Base-by-base conservation (phyloP, 1,140 invertebrate species). In the Lasaia peninsularis region DNA sequence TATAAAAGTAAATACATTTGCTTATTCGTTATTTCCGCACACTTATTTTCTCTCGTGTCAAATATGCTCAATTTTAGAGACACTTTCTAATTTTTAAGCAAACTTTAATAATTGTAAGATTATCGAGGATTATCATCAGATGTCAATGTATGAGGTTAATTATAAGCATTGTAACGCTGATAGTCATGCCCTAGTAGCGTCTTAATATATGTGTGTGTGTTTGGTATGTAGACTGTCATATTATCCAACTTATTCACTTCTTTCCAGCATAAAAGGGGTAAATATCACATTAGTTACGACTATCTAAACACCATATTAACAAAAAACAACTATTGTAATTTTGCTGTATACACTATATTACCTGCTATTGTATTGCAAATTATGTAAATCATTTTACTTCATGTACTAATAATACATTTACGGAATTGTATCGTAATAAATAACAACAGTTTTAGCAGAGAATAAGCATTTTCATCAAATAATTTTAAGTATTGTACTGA, bases 41-140 rank as follows among this genome's bases (percentile, higher is more conserved):
- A 32, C 12, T 52, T 20, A 55, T 55, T 55, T 40, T 20, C 53
- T 16, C 35, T 44, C 20, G 35, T 55, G 35, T 40, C 53, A 55
- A 21, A 16, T 44, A 40, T 55, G 53, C 53, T 55, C 53, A 55
- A 55, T 55, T 55, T 55, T 55, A 44, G 28, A 44, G 20, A 40
- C 52, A 55, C 35, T 44, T 40, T 31, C n/a, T 40, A 55, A 37
- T 37, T 44, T 55, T 55, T 55, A 55, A 31, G 37, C 35, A 24
- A 44, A 44, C 40, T 44, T 20, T 44, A 55, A 40, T 37, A 54
- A 14, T 33, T 40, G 24, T 55, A 55, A 28, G 12, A 31, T 40
- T 44, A 21, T 18, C 40, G 16, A 55, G 53, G 35, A 44, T 52
- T 55, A 55, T 40, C 14, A 16, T 44, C 28, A 48, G 53, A 24